Conservation (phyloP, 1,140 invertebrate genomes). For the Macrobrachium nipponense region DNA sequence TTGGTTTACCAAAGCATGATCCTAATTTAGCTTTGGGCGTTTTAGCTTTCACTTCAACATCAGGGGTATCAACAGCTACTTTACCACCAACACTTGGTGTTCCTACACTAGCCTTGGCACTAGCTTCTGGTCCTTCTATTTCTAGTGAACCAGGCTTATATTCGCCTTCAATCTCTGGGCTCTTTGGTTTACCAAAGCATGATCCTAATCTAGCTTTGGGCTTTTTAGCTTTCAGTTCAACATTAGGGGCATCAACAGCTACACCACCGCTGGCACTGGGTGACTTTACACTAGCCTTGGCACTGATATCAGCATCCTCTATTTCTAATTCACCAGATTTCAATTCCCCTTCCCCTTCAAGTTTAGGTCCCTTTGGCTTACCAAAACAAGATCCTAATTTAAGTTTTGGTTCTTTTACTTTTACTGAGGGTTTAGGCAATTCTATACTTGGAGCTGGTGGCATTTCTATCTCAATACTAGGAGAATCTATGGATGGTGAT, state of each 20-base stretch:
- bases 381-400: conserved; percentile 53
- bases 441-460: conserved; percentile 19
- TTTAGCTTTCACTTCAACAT: conserved; percentile 4
- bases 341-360: conserved; percentile 42
- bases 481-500: conserved; percentile 10
- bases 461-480: conserved; percentile 22
- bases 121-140: conserved; percentile 15
- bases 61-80: conserved; percentile 11
- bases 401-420: conserved; percentile 34
- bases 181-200: conserved; percentile 52
- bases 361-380: conserved; percentile 38
- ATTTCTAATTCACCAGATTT: conserved; percentile 41
- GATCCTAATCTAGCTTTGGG: conserved; percentile 41
- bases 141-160: background rate
- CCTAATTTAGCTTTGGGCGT: conserved; percentile 24
- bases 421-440: conserved; percentile 36
- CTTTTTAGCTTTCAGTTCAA: conserved; percentile 25
- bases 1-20: conserved; percentile 31
- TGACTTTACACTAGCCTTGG: conserved; percentile 7
- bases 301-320: conserved; percentile 18
- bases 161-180: conserved; percentile 36
- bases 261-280: conserved; percentile 23
- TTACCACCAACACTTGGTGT: conserved; percentile 19
- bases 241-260: conserved; percentile 29
- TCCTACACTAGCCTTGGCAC: conserved; percentile 4